Percentiles rank a stretch among this genome's conserved stretches.
These are phyloP conservation scores for Choristoneura rosaceana DNA, from an alignment of 2,888 invertebrate genomes.

Conservation along the genomic window DNA sequence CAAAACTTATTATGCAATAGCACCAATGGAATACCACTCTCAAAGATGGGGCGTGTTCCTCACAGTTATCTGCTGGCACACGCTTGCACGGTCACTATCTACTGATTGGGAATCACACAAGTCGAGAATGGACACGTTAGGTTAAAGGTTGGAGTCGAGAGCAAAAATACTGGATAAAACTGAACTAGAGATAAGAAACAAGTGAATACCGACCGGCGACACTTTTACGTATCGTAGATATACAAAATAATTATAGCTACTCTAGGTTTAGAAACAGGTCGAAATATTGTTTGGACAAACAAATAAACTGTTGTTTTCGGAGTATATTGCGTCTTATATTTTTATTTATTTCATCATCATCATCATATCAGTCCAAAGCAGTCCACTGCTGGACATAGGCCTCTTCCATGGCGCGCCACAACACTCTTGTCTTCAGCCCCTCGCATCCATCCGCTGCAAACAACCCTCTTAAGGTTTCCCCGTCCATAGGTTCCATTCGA, in stretches of 20 bases:
- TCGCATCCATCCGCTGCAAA: too few relatives aligned
- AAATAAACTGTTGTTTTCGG: neutral
- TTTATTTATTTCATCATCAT: too few relatives aligned
- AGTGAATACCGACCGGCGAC: neutral
- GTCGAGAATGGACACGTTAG: constrained; percentile 28
- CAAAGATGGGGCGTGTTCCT: neutral
- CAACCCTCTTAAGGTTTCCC: too few relatives aligned
- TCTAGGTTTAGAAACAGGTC: neutral
- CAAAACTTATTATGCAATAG: neutral
- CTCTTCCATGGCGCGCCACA: too few relatives aligned
- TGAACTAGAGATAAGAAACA: constrained; percentile 36
- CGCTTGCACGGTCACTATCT: constrained; percentile 10
- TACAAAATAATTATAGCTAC: neutral
- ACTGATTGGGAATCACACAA: constrained; percentile 18
- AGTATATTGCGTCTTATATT: neutral
- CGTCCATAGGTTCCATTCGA: too few relatives aligned
- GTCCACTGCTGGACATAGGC: too few relatives aligned
- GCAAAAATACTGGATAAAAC: constrained; percentile 38
- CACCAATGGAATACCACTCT: neutral
- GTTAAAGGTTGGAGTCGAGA: constrained; percentile 35
- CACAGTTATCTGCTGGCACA: neutral
- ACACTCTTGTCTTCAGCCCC: too few relatives aligned
- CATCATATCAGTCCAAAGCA: too few relatives aligned
- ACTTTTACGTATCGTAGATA: neutral
- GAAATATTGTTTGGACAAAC: neutral